Evolutionary conservation across 2,888 invertebrate genomes (phyloP).

Genomic region (Caenorhabditis sp.): DNA sequence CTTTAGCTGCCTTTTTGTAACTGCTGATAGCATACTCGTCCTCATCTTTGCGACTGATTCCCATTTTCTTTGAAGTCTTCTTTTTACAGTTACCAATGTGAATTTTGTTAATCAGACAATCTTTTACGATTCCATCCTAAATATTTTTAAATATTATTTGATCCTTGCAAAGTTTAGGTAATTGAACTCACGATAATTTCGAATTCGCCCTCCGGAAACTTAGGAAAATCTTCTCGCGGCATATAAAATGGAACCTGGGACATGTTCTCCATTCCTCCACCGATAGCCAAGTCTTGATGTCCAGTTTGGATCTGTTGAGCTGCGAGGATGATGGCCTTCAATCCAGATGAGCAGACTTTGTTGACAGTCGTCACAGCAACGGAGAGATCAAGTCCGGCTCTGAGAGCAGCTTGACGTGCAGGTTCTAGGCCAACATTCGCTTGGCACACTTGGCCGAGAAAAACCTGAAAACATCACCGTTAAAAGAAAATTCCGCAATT

Average conservation of each 20-base stretch:
- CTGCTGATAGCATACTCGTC: slow-evolving; percentile 95
- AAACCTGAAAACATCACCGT: too few species aligned
- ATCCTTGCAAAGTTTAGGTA: not conserved
- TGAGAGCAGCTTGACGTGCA: slow-evolving; percentile 94
- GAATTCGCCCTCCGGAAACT: slow-evolving; percentile 93
- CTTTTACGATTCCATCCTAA: slow-evolving; percentile 95
- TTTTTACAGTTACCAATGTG: slow-evolving; percentile 99
- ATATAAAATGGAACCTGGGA: slow-evolving; percentile 98
- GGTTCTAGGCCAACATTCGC: slow-evolving; percentile 94
- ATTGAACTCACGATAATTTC: slow-evolving; percentile 75
- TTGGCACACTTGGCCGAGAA: slow-evolving; percentile 93
- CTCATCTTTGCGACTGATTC: slow-evolving; percentile 87
- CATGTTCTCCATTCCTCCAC: slow-evolving; percentile 99
- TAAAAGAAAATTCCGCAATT: not conserved
- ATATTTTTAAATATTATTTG: not conserved
- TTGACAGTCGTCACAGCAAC: slow-evolving; percentile 95
- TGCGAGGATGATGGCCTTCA: slow-evolving; percentile 97
- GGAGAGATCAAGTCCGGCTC: slow-evolving; percentile 87
- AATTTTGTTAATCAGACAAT: slow-evolving; percentile 95
- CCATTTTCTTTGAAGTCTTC: slow-evolving; percentile 85
- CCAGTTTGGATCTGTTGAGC: slow-evolving; percentile 94
- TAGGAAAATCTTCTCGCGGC: slow-evolving; percentile 92
- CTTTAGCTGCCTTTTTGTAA: slow-evolving; percentile 92
- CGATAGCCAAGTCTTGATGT: slow-evolving; percentile 88
- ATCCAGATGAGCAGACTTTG: slow-evolving; percentile 95